phyloP scores from a whole-genome alignment of 2,113 vertebrate species.

The Mionectes macconnelli region DNA sequence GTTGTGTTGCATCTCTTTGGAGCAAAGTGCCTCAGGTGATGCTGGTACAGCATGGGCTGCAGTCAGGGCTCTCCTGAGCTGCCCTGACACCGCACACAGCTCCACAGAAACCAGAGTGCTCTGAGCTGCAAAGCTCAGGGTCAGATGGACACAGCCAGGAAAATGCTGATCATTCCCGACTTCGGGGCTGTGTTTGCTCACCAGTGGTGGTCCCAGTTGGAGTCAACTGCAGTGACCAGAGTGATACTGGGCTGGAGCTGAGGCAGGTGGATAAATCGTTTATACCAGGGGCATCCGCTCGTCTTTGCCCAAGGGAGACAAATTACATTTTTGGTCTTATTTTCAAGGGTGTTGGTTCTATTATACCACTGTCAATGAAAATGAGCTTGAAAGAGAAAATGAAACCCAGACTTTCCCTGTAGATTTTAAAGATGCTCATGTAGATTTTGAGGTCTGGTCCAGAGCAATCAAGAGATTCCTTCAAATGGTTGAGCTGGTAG shows the following conservation, averaged over 20 bases:
- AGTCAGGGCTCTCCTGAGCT: neutral
- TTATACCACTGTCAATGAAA: neutral
- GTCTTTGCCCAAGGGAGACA: no score
- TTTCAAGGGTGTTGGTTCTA: neutral
- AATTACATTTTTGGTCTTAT: no score
- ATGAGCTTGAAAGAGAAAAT: neutral
- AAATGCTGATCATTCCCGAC: fast-evolving
- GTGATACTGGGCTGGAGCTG: neutral
- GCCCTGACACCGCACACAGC: neutral
- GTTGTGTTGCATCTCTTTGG: neutral
- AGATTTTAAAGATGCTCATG: neutral
- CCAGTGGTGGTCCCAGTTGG: neutral
- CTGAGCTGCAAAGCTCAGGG: no score
- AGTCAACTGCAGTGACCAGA: neutral
- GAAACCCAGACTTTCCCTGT: neutral
- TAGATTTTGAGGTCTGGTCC: neutral
- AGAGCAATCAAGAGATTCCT: neutral
- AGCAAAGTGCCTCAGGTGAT: neutral
- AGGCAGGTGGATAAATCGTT: neutral
- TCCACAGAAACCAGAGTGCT: neutral
- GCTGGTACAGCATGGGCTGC: neutral
- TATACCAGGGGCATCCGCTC: neutral
- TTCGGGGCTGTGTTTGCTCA: neutral
- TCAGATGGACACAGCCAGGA: neutral
- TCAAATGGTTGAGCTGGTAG: neutral